Base-by-base conservation (phyloP, 1,140 invertebrate species). In the Hestina assimilis region DNA sequence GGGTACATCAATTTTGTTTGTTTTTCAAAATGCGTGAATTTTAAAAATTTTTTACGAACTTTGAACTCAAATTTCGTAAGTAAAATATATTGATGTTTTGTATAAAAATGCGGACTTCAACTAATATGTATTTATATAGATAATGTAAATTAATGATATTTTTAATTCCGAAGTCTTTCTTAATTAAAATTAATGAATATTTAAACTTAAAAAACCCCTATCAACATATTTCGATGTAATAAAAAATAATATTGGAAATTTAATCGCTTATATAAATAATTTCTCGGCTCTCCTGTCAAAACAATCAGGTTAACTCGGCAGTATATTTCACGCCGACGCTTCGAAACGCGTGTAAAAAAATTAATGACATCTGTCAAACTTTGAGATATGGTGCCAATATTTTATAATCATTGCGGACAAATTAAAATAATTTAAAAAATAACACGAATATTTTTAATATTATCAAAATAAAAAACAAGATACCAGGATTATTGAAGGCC, bases 281-380 rank as follows among this genome's bases (percentile, higher is more conserved):
- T 28, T 19, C 33, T 40, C 28, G 38, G 41, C 51, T 47, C 19
- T 28, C 20, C 21, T 52, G 50, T 41, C 56, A 62, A 50, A 62
- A 50, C 58, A 57, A 61, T 31, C 41, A 20, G 63, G 58, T 57
- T 59, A 66, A 54, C 50, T 21, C 28, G 31, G 47, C 47, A 12
- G 24, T 47, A 47, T 47, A 54, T 33, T 35, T n/a, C 29, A 15
- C 31, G 42, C 26, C 12, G 42, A 26, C 42, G 52, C 52, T 17
- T 21, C 20, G 46, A 8, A 38, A 51, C 14, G 33, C 21, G 12
- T 20, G 26, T 40, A 51, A 51, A 47, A 55, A 56, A 29, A 19
- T 21, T 47, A 59, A 45, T 51, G 52, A 55, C 29, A 51, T 59
- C 56, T 51, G 47, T 51, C 56, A 59, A 51, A 38, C 28, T 28